These are phyloP conservation scores for Syrmaticus mikado DNA, from an alignment of 2,113 vertebrate genomes.

Conservation along the genomic window DNA sequence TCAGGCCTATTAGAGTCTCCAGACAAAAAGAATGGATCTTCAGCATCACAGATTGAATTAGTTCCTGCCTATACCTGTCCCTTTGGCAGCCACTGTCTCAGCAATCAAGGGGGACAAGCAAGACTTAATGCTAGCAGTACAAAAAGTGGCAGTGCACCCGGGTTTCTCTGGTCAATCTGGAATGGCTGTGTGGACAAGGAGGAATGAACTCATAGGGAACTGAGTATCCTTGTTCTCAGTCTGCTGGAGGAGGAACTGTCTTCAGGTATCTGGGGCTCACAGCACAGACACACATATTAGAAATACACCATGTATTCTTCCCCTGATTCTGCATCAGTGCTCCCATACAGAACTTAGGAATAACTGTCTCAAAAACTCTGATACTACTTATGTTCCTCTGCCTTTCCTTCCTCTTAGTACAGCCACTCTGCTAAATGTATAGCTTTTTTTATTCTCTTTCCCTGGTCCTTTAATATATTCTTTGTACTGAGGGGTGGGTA, in stretches of 20 bases:
- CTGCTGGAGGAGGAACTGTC: neutral
- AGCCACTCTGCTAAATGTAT: neutral
- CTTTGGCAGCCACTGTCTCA: neutral
- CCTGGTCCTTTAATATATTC: slow-evolving; percentile 10
- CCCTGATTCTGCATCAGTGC: rapidly evolving
- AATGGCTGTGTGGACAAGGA: rapidly evolving
- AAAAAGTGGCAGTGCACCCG: neutral
- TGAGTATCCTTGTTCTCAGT: neutral
- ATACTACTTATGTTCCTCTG: neutral
- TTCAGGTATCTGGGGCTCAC: neutral
- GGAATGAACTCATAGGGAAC: neutral
- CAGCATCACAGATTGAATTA: neutral
- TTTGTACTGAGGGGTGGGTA: neutral
- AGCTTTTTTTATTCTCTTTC: neutral
- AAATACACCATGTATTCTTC: neutral
- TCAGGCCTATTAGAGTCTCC: neutral
- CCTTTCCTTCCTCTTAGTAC: neutral
- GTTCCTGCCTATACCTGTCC: neutral
- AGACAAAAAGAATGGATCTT: neutral
- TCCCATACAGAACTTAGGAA: neutral
- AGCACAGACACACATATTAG: neutral
- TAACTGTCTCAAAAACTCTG: neutral
- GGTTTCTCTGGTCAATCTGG: neutral
- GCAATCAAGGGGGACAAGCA: neutral
- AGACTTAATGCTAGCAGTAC: neutral